Evolutionary conservation across 2,888 invertebrate species (phyloP), one percentile per base, ranked within the genome.

Genomic region (Coenonympha arcania): DNA sequence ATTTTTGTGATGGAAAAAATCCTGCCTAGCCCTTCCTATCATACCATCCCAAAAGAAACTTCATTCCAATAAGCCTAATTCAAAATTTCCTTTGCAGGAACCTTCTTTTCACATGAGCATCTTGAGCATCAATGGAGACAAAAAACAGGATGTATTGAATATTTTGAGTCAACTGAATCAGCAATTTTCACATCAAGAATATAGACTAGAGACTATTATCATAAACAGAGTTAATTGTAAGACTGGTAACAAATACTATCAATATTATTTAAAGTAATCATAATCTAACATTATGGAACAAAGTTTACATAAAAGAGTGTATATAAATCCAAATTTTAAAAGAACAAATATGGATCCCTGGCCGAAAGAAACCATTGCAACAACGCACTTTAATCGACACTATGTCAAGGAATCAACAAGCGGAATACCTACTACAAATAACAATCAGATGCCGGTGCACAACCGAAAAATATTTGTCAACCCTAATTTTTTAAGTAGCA

Each of bases 21-120:
- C n/a, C n/a, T n/a, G n/a, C n/a, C n/a, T n/a, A n/a, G n/a, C n/a
- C n/a, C n/a, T n/a, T n/a, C n/a, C n/a, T n/a, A n/a, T n/a, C n/a
- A n/a, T n/a, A n/a, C n/a, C n/a, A n/a, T n/a, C n/a, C n/a, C n/a
- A n/a, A n/a, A n/a, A n/a, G n/a, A n/a, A n/a, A n/a, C n/a, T n/a
- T n/a, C n/a, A n/a, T n/a, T n/a, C n/a, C n/a, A n/a, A n/a, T n/a
- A n/a, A n/a, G n/a, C n/a, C n/a, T n/a, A n/a, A n/a, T n/a, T n/a
- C n/a, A 9, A n/a, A 19, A 6, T 36, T 42, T 53, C 54, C 67
- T 59, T 88, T 88, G 60, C 73, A 95, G 95, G 88, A 93, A 68
- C 92, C 94, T 15, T 93, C 93, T 2, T 94, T 93, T 79, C 96
- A 96, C 69, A 88, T 94, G 64, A 96, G 96, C 69, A 83, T 96